phyloP scores from a whole-genome alignment of 2,797 vertebrate species.

The Enoplosus armatus region DNA sequence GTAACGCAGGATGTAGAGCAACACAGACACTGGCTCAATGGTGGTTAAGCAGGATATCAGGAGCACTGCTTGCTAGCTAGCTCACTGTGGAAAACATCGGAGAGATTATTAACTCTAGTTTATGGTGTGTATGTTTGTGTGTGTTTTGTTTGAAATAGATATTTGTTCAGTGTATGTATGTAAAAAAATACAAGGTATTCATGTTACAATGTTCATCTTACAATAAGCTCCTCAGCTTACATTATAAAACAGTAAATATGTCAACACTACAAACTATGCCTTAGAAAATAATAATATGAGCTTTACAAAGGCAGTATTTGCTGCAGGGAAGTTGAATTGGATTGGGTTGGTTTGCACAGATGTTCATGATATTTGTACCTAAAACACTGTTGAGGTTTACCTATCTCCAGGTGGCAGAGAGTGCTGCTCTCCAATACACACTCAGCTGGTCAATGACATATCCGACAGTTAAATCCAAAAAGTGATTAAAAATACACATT shows the following conservation, averaged over 20 bases:
- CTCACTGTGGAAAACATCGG: conserved; percentile 15
- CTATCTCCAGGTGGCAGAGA: conserved; percentile 16
- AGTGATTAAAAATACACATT: background rate
- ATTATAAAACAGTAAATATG: conserved; percentile 23
- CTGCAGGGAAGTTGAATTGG: conserved; percentile 11
- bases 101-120: conserved; percentile 43
- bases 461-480: conserved; percentile 9
- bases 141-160: background rate
- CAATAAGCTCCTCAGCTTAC: conserved; percentile 22
- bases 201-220: conserved; percentile 6
- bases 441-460: background rate
- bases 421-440: background rate
- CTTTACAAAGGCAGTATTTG: conserved; percentile 7
- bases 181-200: conserved; percentile 20
- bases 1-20: conserved; percentile 62
- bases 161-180: conserved; percentile 12
- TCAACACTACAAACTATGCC: conserved; percentile 16
- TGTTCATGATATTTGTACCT: conserved; percentile 18
- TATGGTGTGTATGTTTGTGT: background rate
- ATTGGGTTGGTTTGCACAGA: conserved; percentile 23
- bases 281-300: conserved; percentile 21
- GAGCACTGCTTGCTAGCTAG: conserved; percentile 18
- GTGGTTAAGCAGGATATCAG: conserved; percentile 62
- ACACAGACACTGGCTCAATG: conserved; percentile 45
- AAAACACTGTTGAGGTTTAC: conserved; percentile 21